Base-by-base conservation (phyloP, 2,888 invertebrate species). In the Gymnoscelis rufifasciata region DNA sequence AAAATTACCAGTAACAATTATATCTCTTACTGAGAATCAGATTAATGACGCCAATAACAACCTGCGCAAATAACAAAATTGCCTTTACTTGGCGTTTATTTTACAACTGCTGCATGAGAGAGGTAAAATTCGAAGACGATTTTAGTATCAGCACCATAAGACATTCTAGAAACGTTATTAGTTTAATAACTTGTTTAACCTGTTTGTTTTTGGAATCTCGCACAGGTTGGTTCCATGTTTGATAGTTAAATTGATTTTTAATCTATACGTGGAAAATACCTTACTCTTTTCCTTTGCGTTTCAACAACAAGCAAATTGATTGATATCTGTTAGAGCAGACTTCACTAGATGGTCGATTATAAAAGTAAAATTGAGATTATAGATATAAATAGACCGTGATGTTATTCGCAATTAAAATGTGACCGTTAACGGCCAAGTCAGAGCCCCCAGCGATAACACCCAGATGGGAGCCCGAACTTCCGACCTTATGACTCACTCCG, bases 401-500 rank as follows among this genome's bases (percentile, higher is more conserved):
- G 52, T 43, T 46, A 31, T 11, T 37, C 30, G 41, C 49, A 57
- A 60, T 58, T 64, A 59, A 58, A 64, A 61, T 54, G 46, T 53
- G 57, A 52, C 67, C 67, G 68, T 69, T 70, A 67, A 68, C 66
- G 62, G 62, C 47, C 35, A 10, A 33, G 35, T 35, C 7, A 10
- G 15, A 2, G n/a, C n/a, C n/a, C n/a, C 15, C 52, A 54, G 36
- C 38, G 51, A 55, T 52, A 51, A 51, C 39, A 24, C 40, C 28
- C 47, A 51, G 28, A 52, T 47, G 47, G 38, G 52, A 36, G 13
- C 38, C 3, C 31, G n/a, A 47, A 47, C 55, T 53, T 53, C 51
- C 47, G 44, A 47, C 36, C 38, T 39, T 23, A 37, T 54, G 57
- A 57, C 36, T 57, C 52, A 46, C 29, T 28, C 11, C 46, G 39